A percentile compares a stretch with the other conserved stretches of the same genome.
Evolutionary conservation across 2,113 vertebrate species (phyloP).

Genomic region (Vicugna pacos): DNA sequence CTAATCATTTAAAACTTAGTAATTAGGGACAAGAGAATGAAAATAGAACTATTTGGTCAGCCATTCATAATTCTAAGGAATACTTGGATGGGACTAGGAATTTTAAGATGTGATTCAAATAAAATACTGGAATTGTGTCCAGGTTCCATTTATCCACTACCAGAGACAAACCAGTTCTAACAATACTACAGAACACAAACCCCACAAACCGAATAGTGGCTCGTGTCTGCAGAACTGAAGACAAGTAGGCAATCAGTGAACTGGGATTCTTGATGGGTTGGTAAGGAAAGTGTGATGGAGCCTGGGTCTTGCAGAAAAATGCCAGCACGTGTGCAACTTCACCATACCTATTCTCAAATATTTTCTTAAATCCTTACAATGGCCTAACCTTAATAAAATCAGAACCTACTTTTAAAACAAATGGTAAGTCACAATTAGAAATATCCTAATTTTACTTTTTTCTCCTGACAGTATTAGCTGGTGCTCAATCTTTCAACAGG

Average conservation of each 20-base stretch:
- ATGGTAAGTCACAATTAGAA: background rate
- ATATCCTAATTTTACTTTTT: background rate
- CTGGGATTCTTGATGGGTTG: background rate
- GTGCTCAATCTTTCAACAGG: background rate
- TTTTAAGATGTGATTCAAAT: background rate
- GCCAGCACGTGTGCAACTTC: background rate
- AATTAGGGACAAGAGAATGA: constrained; percentile 37
- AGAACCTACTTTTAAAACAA: constrained; percentile 14
- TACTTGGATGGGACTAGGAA: background rate
- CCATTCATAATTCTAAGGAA: background rate
- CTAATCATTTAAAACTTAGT: background rate
- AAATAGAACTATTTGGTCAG: background rate
- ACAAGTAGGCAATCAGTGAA: background rate
- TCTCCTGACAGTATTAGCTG: background rate
- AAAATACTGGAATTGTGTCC: background rate
- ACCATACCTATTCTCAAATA: background rate
- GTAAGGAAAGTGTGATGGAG: background rate
- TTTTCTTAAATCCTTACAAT: background rate
- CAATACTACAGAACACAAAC: background rate
- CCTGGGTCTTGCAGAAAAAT: background rate
- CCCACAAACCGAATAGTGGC: background rate
- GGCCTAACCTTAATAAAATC: background rate
- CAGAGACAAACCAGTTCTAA: background rate
- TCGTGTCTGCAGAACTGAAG: background rate
- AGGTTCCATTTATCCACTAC: background rate